A percentile compares a stretch with the other conserved stretches of the same genome.
These are phyloP conservation scores for Drosophila triauraria DNA, from an alignment of 1,140 invertebrate genomes.

Conservation along the genomic window DNA sequence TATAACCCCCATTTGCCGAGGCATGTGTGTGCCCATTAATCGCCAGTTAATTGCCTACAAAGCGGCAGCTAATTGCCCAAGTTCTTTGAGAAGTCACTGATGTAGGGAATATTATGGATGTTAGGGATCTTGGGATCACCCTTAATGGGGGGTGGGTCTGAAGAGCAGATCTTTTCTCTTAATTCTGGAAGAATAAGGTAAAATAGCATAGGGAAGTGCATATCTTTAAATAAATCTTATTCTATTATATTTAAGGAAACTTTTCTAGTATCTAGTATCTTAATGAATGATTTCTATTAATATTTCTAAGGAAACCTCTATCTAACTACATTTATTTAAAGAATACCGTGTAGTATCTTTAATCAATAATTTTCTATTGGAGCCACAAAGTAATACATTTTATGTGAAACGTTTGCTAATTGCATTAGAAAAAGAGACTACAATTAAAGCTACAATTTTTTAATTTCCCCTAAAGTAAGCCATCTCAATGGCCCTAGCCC, in stretches of 20 bases:
- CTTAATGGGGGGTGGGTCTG: background rate
- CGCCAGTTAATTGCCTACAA: conserved; percentile 80
- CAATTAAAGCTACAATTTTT: background rate
- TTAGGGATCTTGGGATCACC: background rate
- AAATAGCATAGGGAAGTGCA: no score
- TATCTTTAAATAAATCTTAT: no score
- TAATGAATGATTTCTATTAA: no score
- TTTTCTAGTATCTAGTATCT: no score
- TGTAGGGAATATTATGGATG: conserved; percentile 32
- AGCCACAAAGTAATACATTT: background rate
- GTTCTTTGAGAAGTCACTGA: conserved; percentile 40
- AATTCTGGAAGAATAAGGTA: background rate
- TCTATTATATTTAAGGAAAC: no score
- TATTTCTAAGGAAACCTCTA: background rate
- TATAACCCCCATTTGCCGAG: conserved; percentile 50
- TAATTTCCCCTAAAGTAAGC: background rate
- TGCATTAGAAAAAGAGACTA: background rate
- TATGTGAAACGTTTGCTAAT: no score
- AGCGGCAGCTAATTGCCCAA: conserved; percentile 76
- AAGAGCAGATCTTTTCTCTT: background rate
- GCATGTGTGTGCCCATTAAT: conserved; percentile 69
- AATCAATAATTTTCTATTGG: no score
- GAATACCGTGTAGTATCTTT: no score
- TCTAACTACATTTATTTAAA: background rate
- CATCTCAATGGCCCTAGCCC: background rate